phyloP scores from a whole-genome alignment of 2,888 invertebrate genomes.

The Tachystola acroxantha region DNA sequence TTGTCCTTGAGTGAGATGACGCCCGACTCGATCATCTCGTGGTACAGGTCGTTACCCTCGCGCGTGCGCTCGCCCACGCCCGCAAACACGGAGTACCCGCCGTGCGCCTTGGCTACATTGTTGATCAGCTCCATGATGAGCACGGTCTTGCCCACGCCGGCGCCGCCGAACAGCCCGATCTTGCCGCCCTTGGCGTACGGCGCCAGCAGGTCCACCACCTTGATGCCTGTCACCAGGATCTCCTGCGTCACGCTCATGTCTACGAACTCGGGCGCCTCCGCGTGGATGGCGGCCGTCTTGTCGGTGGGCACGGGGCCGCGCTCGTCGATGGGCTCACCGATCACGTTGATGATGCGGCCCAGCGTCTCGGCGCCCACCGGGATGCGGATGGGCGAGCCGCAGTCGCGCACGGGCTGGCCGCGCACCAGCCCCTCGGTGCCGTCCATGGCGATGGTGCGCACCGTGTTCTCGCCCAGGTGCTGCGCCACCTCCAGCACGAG shows the following conservation, averaged over 20 bases:
- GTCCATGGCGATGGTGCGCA: constrained; percentile 96
- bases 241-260: constrained; percentile 95
- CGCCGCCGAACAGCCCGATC: constrained; percentile 96
- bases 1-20: constrained; percentile 94
- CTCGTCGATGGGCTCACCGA: constrained; percentile 93
- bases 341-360: constrained; percentile 96
- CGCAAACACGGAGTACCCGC: constrained; percentile 97
- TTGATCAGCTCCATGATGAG: constrained; percentile 98
- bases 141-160: constrained; percentile 97
- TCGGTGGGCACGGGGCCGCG: constrained; percentile 91
- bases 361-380: constrained; percentile 94
- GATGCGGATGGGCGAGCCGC: constrained; percentile 92
- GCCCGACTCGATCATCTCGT: constrained; percentile 97
- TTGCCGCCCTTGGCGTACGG: constrained; percentile 97
- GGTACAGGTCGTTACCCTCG: constrained; percentile 97
- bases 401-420: constrained; percentile 89
- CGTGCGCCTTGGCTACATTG: constrained; percentile 97
- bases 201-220: constrained; percentile 94
- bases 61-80: constrained; percentile 97
- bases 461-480: constrained; percentile 94
- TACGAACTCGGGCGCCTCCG: constrained; percentile 93
- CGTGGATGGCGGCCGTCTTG: constrained; percentile 89
- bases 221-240: constrained; percentile 95
- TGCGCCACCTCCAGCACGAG: constrained; percentile 94
- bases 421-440: constrained; percentile 94